These are phyloP conservation scores for Charanyca ferruginea DNA, from an alignment of 2,888 invertebrate genomes.

Conservation along the genomic window DNA sequence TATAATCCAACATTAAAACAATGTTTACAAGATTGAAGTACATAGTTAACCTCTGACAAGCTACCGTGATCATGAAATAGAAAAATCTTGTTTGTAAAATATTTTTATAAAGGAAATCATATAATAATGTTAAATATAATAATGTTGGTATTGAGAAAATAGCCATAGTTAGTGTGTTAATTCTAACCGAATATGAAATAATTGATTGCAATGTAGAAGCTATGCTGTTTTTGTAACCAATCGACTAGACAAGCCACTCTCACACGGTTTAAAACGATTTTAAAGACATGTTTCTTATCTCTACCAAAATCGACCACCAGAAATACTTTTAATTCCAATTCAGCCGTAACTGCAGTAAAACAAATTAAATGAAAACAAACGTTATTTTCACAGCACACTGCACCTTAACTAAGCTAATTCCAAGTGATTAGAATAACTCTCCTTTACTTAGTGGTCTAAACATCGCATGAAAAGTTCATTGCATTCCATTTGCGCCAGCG, in stretches of 20 bases:
- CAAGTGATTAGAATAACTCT: constrained; percentile 50
- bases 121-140: neutral
- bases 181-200: too few species aligned
- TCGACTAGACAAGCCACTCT: neutral
- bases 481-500: constrained; percentile 51
- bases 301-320: neutral
- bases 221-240: neutral
- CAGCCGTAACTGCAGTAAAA: constrained; percentile 13
- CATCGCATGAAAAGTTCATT: constrained; percentile 55
- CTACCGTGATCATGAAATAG: neutral
- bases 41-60: neutral
- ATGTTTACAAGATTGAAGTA: too few species aligned
- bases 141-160: too few species aligned
- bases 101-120: constrained; percentile 10
- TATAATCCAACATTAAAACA: neutral
- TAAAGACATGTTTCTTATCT: neutral
- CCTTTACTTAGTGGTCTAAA: constrained; percentile 46
- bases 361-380: constrained; percentile 42
- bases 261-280: neutral
- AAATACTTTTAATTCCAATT: constrained; percentile 18
- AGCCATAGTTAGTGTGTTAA: too few species aligned
- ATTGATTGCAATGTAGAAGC: too few species aligned
- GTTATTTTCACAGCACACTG: constrained; percentile 32
- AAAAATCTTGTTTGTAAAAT: constrained; percentile 12
- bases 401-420: constrained; percentile 43